Base-by-base conservation (phyloP, 2,113 vertebrate species). In the Gobio gobio region DNA sequence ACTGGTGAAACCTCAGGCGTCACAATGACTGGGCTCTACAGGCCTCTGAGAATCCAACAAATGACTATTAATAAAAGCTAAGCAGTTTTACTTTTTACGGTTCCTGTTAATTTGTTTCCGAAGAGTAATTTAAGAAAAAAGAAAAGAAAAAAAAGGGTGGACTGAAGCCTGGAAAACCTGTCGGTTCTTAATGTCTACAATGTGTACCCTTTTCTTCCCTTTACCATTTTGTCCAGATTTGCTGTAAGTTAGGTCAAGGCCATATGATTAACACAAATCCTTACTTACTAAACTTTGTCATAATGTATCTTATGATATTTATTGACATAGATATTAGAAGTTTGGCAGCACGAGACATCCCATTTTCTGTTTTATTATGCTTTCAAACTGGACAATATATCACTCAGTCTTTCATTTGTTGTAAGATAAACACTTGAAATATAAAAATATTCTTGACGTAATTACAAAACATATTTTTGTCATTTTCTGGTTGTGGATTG, bases 1-100 rank as follows among this genome's bases (percentile, higher is more conserved):
- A 90, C 96, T 99, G 2, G 96, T 98, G 22, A 98, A 98, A 96
- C 98, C 98, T 80, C 96, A 98, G 79, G 93, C 95, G 51, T 93
- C 86, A 26, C 90, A 94, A 85, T 95, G 88, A 93, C 87, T 92
- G 86, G 89, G 91, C 89, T 24, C 7, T 20, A 88, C 29, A 80
- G 29, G 86, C n/a, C 66, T 75, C 56, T 56, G 63, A 78, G 36
- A 78, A 61, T 70, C 47, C 45, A 47, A 20, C 63, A 66, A 14
- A 84, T 10, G 9, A 81, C 73, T 83, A 78, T 78, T 59, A 89
- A 87, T 87, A 88, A 2, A 74, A 88, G 85, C 73, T 78, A 29
- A 56, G 51, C 78, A 51, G n/a, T 84, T 78, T 70, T 82, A 89
- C 76, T 64, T 86, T 61, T 77, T 22, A 20, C 33, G 1, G 20